phyloP scores from a whole-genome alignment of 1,140 invertebrate genomes.

The Chionoecetes opilio region DNA sequence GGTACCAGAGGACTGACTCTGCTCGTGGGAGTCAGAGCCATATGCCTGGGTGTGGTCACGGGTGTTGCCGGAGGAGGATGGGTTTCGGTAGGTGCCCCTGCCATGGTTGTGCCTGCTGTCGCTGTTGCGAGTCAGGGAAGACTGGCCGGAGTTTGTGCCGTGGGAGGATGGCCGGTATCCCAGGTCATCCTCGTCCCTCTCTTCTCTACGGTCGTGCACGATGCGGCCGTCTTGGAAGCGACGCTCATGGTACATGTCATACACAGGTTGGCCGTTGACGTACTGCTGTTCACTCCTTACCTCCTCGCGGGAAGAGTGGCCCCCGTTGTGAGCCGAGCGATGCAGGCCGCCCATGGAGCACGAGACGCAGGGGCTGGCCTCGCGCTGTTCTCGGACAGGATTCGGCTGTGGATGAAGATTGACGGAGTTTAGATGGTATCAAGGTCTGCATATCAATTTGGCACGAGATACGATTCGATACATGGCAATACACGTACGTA shows the following conservation, averaged over 20 bases:
- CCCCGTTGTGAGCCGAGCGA: not conserved
- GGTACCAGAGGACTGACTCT: not conserved
- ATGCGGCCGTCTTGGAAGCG: slow-evolving; percentile 75
- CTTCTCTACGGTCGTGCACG: slow-evolving; percentile 71
- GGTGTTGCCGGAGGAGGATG: not conserved
- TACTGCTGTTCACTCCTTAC: slow-evolving; percentile 69
- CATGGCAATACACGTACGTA: too few relatives aligned
- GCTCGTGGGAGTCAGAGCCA: not conserved
- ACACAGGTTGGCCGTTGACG: slow-evolving; percentile 79
- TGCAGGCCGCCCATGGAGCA: slow-evolving; percentile 49
- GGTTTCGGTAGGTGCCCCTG: not conserved
- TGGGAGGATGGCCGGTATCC: not conserved
- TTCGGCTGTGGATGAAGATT: too few relatives aligned
- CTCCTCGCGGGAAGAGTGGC: slow-evolving; percentile 70
- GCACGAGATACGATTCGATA: not conserved
- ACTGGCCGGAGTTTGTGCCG: not conserved
- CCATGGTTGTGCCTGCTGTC: not conserved
- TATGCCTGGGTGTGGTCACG: too few relatives aligned
- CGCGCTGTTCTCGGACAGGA: slow-evolving; percentile 19
- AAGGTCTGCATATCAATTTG: too few relatives aligned
- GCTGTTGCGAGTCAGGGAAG: not conserved
- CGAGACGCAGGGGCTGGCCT: slow-evolving; percentile 53
- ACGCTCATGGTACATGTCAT: slow-evolving; percentile 74
- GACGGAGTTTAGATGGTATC: too few relatives aligned
- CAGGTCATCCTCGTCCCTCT: slow-evolving; percentile 66